These are phyloP conservation scores for Osedax frankpressi DNA, from an alignment of 2,888 invertebrate species.

Conservation along the genomic window DNA sequence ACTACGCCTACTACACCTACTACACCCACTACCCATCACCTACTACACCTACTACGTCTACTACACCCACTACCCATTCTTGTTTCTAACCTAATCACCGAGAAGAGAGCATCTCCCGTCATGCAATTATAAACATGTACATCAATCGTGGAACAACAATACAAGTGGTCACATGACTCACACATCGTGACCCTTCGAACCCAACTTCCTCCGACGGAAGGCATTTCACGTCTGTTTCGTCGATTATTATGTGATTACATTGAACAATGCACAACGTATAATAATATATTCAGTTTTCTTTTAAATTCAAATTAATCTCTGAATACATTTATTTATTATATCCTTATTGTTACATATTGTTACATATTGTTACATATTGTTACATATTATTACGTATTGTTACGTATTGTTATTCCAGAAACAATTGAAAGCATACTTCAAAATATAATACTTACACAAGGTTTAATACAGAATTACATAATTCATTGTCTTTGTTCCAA, in stretches of 20 bases:
- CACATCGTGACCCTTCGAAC: slow-evolving; percentile 43
- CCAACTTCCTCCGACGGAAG: slow-evolving; percentile 43
- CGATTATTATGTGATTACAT: no score
- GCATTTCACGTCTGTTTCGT: slow-evolving; percentile 34
- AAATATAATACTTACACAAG: no score
- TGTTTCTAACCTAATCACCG: slow-evolving; percentile 33
- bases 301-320: no score
- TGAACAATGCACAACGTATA: no score
- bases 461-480: slow-evolving; percentile 40
- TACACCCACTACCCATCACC: neutral
- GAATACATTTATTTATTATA: no score
- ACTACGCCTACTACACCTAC: no score
- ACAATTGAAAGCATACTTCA: no score
- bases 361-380: no score
- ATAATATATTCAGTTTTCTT: no score
- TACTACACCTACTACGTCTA: neutral
- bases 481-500: slow-evolving; percentile 36
- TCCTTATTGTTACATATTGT: no score
- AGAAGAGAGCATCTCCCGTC: slow-evolving; percentile 38
- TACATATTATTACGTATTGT: no score
- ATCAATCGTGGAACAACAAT: slow-evolving; percentile 44
- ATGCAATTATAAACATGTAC: slow-evolving; percentile 38
- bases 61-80: neutral
- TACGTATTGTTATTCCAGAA: no score
- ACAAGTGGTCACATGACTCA: slow-evolving; percentile 37